Conservation (phyloP, 2,888 invertebrate genomes). For the Cheiracanthium punctorium region DNA sequence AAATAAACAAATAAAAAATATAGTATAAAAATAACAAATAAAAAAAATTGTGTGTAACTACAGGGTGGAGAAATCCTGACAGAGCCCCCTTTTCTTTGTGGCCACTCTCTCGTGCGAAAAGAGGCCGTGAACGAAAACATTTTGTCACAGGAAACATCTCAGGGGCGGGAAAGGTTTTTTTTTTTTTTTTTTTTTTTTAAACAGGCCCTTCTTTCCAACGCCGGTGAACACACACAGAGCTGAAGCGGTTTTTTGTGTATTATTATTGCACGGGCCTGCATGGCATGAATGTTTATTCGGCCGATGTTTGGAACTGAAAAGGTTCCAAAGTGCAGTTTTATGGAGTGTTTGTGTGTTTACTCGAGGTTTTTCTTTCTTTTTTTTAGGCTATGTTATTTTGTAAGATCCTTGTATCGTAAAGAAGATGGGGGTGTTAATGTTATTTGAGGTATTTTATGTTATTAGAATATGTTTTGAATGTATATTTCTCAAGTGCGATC, state of each 20-base stretch:
- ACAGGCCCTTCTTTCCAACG: neutral
- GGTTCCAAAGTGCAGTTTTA: neutral
- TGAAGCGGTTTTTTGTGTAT: neutral
- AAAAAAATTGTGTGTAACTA: constrained; percentile 1
- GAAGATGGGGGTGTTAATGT: no score
- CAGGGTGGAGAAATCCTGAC: neutral
- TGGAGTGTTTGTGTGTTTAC: neutral
- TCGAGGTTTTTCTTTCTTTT: neutral
- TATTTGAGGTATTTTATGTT: no score
- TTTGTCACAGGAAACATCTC: neutral
- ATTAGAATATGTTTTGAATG: no score
- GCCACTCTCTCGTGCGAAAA: neutral
- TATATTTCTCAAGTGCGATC: no score
- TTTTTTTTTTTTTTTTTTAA: no score
- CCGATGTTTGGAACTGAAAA: neutral
- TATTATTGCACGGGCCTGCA: neutral
- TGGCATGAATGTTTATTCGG: neutral
- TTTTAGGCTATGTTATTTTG: no score
- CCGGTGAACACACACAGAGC: neutral
- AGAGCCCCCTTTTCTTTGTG: neutral
- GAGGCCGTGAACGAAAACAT: neutral
- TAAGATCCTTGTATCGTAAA: no score
- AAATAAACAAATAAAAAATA: neutral
- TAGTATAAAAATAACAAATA: no score
- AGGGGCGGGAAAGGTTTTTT: neutral